Base-by-base conservation (phyloP, 2,888 invertebrate species). In the Diploptera punctata region DNA sequence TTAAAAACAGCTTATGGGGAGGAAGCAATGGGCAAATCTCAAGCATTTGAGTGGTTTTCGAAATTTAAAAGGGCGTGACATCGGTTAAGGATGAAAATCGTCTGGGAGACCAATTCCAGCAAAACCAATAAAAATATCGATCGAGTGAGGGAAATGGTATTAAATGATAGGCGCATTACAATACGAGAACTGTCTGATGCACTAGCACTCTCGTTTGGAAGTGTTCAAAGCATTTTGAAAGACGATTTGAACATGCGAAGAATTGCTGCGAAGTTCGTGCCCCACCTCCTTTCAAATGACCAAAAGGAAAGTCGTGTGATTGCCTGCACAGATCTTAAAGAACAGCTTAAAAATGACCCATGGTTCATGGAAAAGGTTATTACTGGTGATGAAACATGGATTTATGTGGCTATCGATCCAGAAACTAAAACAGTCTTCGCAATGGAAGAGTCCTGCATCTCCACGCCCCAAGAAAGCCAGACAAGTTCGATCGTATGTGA, bases 161-260 rank as follows among this genome's bases (percentile, higher is more conserved):
- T 49, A 13, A 49, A 52, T 38, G 5, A 38, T 38, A 38, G 38
- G 38, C 38, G 38, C 13, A 9, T 38, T 38, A 38, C 38, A 38
- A 38, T 38, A 38, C 38, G 19, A 19, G 21, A 52, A 52, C 16
- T 52, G 16, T 52, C 52, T 19, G 52, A 52, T 52, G 52, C 52
- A 24, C 52, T 52, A 52, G 52, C 18, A 52, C 18, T 52, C 52
- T 52, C 52, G 19, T 52, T 52, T 52, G 52, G 52, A 52, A 52
- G 52, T 52, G 52, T 52, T 52, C 52, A 52, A 52, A 5, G 38
- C 38, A 38, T 38, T 52, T 52, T 52, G 52, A 4, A 52, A 52
- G 3, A 13, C 38, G 13, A 9, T 52, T 52, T 52, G 52, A 4
- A 52, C 19, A 5, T 52, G 52, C 13, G 52, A 52, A 52, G 18